Evolutionary conservation across 2,888 invertebrate genomes (phyloP).

Genomic region (Stenotaenia linearis): DNA sequence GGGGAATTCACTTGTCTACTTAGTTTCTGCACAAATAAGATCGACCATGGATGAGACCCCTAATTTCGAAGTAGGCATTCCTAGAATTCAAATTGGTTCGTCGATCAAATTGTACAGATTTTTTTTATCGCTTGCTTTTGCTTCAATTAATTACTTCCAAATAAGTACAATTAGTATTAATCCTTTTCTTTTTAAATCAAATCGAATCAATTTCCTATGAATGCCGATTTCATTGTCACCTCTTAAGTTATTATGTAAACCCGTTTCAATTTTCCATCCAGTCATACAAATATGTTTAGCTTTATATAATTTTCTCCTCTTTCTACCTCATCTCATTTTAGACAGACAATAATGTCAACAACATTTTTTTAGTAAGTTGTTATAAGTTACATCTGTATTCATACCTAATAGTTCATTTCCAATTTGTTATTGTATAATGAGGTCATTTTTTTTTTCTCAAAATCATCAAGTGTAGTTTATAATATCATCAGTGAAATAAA

Average conservation of each 20-base stretch:
- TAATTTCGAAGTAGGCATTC: no score
- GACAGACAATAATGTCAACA: neutral
- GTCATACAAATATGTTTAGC: neutral
- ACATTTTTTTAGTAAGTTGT: neutral
- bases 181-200: neutral
- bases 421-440: neutral
- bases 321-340: neutral
- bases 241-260: neutral
- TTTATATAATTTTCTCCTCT: neutral
- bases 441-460: neutral
- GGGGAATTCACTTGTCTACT: no score
- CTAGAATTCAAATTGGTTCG: no score
- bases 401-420: neutral
- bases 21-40: no score
- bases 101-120: no score
- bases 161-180: no score
- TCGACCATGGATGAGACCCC: no score
- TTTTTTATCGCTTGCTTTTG: neutral
- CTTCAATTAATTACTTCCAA: no score
- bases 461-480: neutral
- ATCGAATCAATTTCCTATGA: neutral
- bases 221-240: neutral
- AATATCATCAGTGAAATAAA: neutral
- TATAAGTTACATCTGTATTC: neutral
- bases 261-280: neutral